A percentile compares a stretch with the other conserved stretches of the same genome.
These are phyloP conservation scores for Scaptomyza polygonia DNA, from an alignment of 2,888 invertebrate genomes.

Conservation along the genomic window DNA sequence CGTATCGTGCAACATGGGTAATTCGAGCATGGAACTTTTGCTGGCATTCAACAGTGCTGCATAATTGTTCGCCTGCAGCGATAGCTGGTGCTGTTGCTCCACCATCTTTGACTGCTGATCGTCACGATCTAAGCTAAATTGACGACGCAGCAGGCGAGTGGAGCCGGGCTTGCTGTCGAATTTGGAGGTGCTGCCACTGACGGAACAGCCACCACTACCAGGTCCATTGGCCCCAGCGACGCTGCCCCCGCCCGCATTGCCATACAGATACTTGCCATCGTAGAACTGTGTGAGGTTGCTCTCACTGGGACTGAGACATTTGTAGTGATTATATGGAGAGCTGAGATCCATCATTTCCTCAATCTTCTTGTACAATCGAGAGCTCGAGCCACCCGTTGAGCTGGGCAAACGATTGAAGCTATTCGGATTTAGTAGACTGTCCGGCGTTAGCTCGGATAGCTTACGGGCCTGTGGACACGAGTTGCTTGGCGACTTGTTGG, in stretches of 20 bases:
- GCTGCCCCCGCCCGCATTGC: constrained; percentile 40
- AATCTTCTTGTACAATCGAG: constrained; percentile 83
- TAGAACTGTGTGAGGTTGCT: constrained; percentile 84
- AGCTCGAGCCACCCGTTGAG: constrained; percentile 83
- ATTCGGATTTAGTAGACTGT: constrained; percentile 82
- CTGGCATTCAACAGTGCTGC: constrained; percentile 60
- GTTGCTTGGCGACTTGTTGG: constrained; percentile 78
- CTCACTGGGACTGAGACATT: constrained; percentile 88
- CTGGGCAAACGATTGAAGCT: constrained; percentile 83
- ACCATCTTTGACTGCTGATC: constrained; percentile 84
- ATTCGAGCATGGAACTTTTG: constrained; percentile 81
- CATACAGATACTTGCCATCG: constrained; percentile 83
- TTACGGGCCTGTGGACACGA: constrained; percentile 82
- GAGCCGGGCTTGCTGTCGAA: constrained; percentile 84
- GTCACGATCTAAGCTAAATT: constrained; percentile 89
- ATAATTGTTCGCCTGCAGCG: constrained; percentile 70
- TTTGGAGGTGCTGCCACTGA: constrained; percentile 63
- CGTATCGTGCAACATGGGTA: constrained; percentile 83
- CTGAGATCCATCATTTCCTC: constrained; percentile 87
- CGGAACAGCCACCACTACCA: constrained; percentile 66
- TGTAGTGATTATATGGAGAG: constrained; percentile 90
- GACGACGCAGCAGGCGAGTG: constrained; percentile 86
- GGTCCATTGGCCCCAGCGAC: constrained; percentile 60
- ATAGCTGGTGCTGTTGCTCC: constrained; percentile 75
- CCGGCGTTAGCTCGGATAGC: constrained; percentile 82